A percentile compares a stretch with the other conserved stretches of the same genome.
phyloP scores from a whole-genome alignment of 2,888 invertebrate genomes.

The Agriotes lineatus region DNA sequence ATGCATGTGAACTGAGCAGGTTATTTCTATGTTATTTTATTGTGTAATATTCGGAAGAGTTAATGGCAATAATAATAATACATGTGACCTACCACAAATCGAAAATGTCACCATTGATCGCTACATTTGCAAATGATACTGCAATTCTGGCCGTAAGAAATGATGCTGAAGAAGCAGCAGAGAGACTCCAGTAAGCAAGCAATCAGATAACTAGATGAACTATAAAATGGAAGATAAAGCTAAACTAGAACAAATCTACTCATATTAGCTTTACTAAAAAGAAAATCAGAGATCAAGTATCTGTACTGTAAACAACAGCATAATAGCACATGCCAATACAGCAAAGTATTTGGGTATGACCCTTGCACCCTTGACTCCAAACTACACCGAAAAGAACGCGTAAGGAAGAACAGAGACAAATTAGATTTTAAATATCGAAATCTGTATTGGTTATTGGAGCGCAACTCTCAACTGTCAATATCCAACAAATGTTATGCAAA shows the following conservation, averaged over 20 bases:
- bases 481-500: background rate
- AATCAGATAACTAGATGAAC: constrained; percentile 44
- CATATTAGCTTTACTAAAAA: constrained; percentile 50
- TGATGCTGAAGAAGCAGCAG: constrained; percentile 13
- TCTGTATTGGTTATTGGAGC: background rate
- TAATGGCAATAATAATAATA: too few relatives aligned
- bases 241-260: constrained; percentile 48
- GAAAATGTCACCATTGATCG: background rate
- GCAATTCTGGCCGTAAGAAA: constrained; percentile 32
- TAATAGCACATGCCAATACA: background rate
- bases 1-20: too few relatives aligned
- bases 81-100: background rate
- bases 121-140: constrained; percentile 20
- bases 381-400: too few relatives aligned
- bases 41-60: too few relatives aligned
- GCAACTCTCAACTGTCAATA: background rate
- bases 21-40: too few relatives aligned
- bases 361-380: too few relatives aligned
- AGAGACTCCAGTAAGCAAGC: constrained; percentile 36
- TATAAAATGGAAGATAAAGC: constrained; percentile 49
- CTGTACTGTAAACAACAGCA: background rate
- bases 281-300: constrained; percentile 35
- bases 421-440: too few relatives aligned
- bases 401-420: too few relatives aligned
- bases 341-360: too few relatives aligned